phyloP scores from a whole-genome alignment of 2,797 vertebrate species.

The Semotilus atromaculatus region DNA sequence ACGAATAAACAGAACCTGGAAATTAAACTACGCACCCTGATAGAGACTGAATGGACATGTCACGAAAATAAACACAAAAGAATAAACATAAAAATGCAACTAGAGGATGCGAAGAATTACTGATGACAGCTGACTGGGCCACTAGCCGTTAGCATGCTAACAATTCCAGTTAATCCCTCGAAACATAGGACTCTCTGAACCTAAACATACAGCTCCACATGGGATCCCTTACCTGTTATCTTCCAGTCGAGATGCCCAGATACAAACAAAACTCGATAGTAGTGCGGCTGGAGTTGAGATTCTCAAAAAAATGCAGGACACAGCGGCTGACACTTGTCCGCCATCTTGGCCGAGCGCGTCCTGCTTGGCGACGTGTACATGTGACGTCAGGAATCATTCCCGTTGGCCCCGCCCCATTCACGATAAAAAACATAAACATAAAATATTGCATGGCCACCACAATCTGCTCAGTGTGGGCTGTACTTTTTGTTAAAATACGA shows the following conservation, averaged over 20 bases:
- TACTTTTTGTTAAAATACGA: background rate
- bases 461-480: background rate
- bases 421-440: background rate
- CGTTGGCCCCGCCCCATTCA: background rate
- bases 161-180: conserved; percentile 30
- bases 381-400: conserved; percentile 66
- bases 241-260: conserved; percentile 55
- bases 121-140: conserved; percentile 49
- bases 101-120: conserved; percentile 18
- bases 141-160: conserved; percentile 50
- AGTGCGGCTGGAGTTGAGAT: conserved; percentile 56
- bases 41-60: background rate
- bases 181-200: background rate
- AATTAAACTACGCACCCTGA: background rate
- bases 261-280: conserved; percentile 57
- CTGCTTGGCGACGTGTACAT: conserved; percentile 89
- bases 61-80: background rate
- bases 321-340: conserved; percentile 76
- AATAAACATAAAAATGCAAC: background rate
- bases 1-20: background rate
- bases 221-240: conserved; percentile 4
- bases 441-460: background rate
- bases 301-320: conserved; percentile 77
- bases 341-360: conserved; percentile 85
- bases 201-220: background rate